Evolutionary conservation across 2,113 vertebrate genomes (phyloP).

Genomic region (Elephas maximus): DNA sequence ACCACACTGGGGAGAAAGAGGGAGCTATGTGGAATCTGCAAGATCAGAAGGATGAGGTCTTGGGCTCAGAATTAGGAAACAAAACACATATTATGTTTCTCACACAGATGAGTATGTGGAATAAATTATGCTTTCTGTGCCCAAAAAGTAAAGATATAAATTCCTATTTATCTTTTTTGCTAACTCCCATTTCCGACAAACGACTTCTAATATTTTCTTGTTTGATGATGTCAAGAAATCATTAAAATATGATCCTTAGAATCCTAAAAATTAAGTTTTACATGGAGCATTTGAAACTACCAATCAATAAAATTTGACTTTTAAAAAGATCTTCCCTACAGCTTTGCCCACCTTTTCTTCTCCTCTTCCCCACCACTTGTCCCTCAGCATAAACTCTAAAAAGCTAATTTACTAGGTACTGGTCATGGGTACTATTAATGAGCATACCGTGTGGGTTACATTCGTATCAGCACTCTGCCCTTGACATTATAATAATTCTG

Average conservation of each 20-base stretch:
- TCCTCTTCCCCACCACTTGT: neutral
- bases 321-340: neutral
- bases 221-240: neutral
- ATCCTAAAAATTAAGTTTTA: neutral
- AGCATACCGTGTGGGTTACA: neutral
- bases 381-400: neutral
- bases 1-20: neutral
- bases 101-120: neutral
- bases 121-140: neutral
- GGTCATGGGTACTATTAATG: neutral
- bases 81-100: neutral
- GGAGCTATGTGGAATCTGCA: neutral
- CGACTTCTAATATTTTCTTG: neutral
- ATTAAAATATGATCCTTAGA: neutral
- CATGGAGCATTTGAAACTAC: neutral
- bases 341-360: neutral
- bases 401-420: neutral
- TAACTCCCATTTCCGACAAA: conserved; percentile 17
- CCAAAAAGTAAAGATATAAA: neutral
- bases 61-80: neutral
- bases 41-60: neutral
- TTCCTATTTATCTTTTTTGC: neutral
- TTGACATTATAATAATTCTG: neutral
- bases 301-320: conserved; percentile 9
- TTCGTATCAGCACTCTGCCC: neutral